Percentiles rank a stretch among this genome's conserved stretches.
phyloP scores from a whole-genome alignment of 35 echinoderm and acorn worm genomes.

The Ptychodera flava region DNA sequence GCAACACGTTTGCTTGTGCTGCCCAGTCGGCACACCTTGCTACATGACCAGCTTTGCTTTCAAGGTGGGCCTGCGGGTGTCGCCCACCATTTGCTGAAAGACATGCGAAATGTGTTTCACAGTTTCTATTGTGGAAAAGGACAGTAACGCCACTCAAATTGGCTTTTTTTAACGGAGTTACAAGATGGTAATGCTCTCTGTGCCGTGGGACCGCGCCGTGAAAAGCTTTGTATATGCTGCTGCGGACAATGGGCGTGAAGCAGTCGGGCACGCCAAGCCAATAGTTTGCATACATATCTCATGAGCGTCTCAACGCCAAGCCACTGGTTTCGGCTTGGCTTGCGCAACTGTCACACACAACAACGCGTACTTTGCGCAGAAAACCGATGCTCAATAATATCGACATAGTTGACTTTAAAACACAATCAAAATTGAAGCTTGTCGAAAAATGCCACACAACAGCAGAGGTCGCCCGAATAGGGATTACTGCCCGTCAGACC shows the following conservation, averaged over 20 bases:
- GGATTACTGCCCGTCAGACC: no score
- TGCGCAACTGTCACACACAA: no score
- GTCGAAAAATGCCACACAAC: no score
- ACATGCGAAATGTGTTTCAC: background rate
- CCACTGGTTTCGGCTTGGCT: background rate
- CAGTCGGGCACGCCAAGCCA: background rate
- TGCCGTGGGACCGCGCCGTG: background rate
- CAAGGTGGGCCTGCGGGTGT: background rate
- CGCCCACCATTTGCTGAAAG: background rate
- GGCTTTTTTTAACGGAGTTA: background rate
- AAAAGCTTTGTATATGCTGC: background rate
- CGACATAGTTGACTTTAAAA: no score
- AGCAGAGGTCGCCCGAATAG: no score
- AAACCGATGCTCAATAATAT: no score
- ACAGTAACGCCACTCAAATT: background rate
- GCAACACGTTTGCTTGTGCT: background rate
- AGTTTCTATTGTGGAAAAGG: no score
- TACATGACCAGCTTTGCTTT: background rate
- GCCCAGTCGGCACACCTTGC: background rate
- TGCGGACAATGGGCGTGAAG: background rate
- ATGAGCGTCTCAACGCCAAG: background rate
- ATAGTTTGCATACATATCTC: background rate
- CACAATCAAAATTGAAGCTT: no score
- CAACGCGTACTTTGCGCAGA: no score
- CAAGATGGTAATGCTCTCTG: no score